Base-by-base conservation (phyloP, 2,113 vertebrate genomes). In the Callipepla squamata region DNA sequence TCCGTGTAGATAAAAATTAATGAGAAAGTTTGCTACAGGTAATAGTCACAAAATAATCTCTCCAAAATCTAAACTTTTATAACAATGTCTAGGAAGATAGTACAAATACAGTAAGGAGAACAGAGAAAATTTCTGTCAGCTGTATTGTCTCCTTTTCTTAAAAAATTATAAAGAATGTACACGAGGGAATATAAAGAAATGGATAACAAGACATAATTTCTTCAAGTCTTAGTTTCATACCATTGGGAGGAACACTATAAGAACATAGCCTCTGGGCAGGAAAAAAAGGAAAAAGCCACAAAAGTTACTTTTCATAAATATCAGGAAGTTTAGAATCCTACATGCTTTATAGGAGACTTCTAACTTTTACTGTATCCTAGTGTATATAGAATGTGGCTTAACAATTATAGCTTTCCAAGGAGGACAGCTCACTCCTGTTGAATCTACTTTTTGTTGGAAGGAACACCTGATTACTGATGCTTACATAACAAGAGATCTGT, bases 341-440 rank as follows among this genome's bases (percentile, higher is more conserved):
- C 19, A 3, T 59, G 3, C 13, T 42, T 48, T 25, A 42, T 8
- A 34, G 15, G 66, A 58, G 38, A 48, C 4, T 63, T 79, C 26
- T 45, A 12, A 34, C 18, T 48, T 69, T 13, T 3, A 65, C 1
- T 42, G 28, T 59, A 3, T 38, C 36, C 16, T 73, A 61, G 9
- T 18, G 74, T 48, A 48, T 48, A 21, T 48, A 66, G 11, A n/a
- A 34, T 61, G 77, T 69, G 48, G 1, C 4, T n/a, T 36, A 2
- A 44, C 6, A 50, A 7, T 59, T 4, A 30, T 30, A 70, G 3
- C 5, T 78, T 84, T 11, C 25, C 0, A 0, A 63, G 16, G 38
- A 86, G 12, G 6, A 2, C 10, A 51, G 7, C 30, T 59, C 19
- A 50, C 7, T 44, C 7, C 3, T 12, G 7, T 15, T 77, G 18